These are phyloP conservation scores for Petrocephalus zakoni DNA, from an alignment of 2,113 vertebrate species.

Conservation along the genomic window DNA sequence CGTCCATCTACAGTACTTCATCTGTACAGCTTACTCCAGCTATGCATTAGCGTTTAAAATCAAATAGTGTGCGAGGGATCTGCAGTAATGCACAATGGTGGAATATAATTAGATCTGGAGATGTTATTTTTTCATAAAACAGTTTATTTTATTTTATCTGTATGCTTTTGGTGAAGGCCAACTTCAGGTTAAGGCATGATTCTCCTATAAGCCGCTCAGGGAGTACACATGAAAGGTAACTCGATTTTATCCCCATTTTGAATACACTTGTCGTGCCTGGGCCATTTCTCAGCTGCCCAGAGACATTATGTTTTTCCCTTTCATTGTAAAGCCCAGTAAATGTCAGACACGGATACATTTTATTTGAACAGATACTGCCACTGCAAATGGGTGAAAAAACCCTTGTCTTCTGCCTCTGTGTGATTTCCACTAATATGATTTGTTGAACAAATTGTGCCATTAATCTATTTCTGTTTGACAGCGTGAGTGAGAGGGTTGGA, in stretches of 20 bases:
- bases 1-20: too few species aligned
- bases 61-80: neutral
- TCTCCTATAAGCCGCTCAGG: conserved; percentile 61
- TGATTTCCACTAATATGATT: conserved; percentile 39
- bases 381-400: conserved; percentile 74
- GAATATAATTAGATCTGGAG: neutral
- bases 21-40: neutral
- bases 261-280: conserved; percentile 61
- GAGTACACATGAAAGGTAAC: conserved; percentile 68
- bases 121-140: conserved; percentile 14
- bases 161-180: conserved; percentile 24
- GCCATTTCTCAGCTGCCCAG: conserved; percentile 67
- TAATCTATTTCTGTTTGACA: conserved; percentile 85
- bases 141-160: conserved; percentile 9
- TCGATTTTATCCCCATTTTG: conserved; percentile 72
- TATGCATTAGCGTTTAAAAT: neutral
- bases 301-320: conserved; percentile 80
- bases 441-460: conserved; percentile 89
- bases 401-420: conserved; percentile 67
- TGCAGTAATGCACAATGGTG: neutral
- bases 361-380: conserved; percentile 81
- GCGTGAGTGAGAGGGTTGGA: conserved; percentile 60
- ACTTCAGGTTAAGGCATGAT: conserved; percentile 65
- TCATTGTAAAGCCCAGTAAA: conserved; percentile 79
- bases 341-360: conserved; percentile 88